Base-by-base conservation (phyloP, 1,140 invertebrate species). In the Popillia japonica region DNA sequence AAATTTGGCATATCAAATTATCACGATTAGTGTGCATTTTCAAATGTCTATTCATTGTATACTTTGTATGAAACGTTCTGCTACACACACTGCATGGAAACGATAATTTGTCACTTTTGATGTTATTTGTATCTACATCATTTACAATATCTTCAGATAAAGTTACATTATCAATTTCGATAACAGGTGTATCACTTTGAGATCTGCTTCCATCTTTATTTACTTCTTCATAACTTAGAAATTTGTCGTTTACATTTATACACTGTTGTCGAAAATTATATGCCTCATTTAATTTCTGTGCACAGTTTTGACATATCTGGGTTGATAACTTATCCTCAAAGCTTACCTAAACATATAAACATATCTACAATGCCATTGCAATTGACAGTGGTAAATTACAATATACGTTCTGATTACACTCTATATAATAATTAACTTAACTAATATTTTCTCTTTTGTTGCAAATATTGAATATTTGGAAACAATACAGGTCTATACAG, bases 261-360 rank as follows among this genome's bases (percentile, higher is more conserved):
- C 83, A 85, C n/a, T 80, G 76, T 61, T 82, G 73, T 61, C 83
- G 78, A 55, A 82, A 85, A 75, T 82, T 78, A 48, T 83, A 84
- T 68, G 79, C 81, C 9, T 80, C 77, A 27, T 74, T 80, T 72
- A 85, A 77, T 80, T 84, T 83, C 72, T 82, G 79, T 73, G 79
- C 78, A 64, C 84, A 85, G 34, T 42, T 75, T 41, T 76, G 76
- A 72, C 84, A 85, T 48, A 85, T 84, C 61, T 80, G 77, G 8
- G 61, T 23, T n/a, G 84, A 81, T 77, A 84, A 79, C 42, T 78
- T 72, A 77, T 85, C 83, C 48, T 78, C 34, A 34, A 22, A 11
- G 9, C 11, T 34, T 22, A 72, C 34, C 34, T 72, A 22, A 72
- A 72, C 22, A 22, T 27, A 72, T 6, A 22, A 72, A 72, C 22